A percentile compares a stretch with the other conserved stretches of the same genome.
These are phyloP conservation scores for Lasioglossum marginatum DNA, from an alignment of 2,888 invertebrate species.

Conservation along the genomic window DNA sequence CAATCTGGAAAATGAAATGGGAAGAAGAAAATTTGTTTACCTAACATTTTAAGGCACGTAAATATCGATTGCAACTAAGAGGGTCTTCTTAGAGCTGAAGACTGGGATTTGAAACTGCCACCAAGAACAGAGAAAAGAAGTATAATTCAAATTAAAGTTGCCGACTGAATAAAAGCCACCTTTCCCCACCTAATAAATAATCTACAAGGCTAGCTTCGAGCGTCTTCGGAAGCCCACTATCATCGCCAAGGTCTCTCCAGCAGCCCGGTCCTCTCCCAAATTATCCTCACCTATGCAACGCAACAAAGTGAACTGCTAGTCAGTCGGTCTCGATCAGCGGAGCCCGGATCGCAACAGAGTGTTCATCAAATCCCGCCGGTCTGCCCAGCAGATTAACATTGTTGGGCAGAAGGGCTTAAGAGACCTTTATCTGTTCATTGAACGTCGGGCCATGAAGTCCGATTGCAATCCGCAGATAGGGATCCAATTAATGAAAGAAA, in stretches of 20 bases:
- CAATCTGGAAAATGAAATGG: too few relatives aligned
- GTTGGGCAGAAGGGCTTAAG: constrained; percentile 41
- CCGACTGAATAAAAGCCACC: too few relatives aligned
- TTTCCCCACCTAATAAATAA: too few relatives aligned
- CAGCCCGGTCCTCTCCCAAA: background rate
- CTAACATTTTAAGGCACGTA: too few relatives aligned
- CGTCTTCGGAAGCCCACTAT: background rate
- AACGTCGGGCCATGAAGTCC: constrained; percentile 46
- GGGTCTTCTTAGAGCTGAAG: too few relatives aligned
- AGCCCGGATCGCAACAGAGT: constrained; percentile 28
- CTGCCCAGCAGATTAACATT: constrained; percentile 54
- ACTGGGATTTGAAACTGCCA: too few relatives aligned
- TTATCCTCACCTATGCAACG: constrained; percentile 13
- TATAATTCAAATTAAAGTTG: too few relatives aligned
- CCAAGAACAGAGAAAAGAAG: too few relatives aligned
- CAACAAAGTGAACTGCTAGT: background rate
- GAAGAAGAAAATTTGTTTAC: too few relatives aligned
- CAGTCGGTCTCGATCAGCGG: constrained; percentile 18
- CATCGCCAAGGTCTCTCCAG: background rate
- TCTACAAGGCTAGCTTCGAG: too few relatives aligned
- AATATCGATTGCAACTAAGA: too few relatives aligned
- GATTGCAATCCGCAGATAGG: constrained; percentile 65
- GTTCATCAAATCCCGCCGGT: constrained; percentile 42
- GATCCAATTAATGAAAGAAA: constrained; percentile 67
- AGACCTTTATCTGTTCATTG: constrained; percentile 58